Conservation (phyloP, 2,888 invertebrate genomes). For the Drosophila kuntzei region DNA sequence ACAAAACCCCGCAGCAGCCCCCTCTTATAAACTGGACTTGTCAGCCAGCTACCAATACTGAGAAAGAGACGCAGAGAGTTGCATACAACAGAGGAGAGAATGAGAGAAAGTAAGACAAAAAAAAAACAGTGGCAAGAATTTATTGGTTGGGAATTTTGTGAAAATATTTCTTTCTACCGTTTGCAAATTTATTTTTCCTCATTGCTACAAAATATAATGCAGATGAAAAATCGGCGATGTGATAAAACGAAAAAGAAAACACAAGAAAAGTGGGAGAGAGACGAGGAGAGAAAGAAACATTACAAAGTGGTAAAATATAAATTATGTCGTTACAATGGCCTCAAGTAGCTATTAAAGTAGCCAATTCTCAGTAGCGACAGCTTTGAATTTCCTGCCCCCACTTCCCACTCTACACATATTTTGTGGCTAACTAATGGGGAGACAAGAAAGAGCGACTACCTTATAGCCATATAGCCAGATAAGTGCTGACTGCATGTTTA, state of each 20-base stretch:
- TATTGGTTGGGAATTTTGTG: slow-evolving; percentile 69
- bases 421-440: slow-evolving; percentile 14
- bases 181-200: slow-evolving; percentile 77
- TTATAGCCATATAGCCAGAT: slow-evolving; percentile 39
- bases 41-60: slow-evolving; percentile 54
- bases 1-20: slow-evolving; percentile 24
- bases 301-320: slow-evolving; percentile 49
- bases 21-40: slow-evolving; percentile 58
- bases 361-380: slow-evolving; percentile 29
- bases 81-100: slow-evolving; percentile 1
- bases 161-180: slow-evolving; percentile 67
- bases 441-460: slow-evolving; percentile 35
- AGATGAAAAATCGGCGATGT: slow-evolving; percentile 69
- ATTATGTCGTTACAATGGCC: slow-evolving; percentile 48
- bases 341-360: slow-evolving; percentile 46
- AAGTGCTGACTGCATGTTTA: slow-evolving; percentile 72
- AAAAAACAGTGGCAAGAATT: slow-evolving; percentile 56
- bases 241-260: slow-evolving; percentile 39
- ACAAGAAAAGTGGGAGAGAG: slow-evolving; percentile 8
- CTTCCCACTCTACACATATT: neutral
- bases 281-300: slow-evolving; percentile 27
- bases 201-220: slow-evolving; percentile 60
- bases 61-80: slow-evolving; percentile 25
- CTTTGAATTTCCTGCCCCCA: too few species aligned
- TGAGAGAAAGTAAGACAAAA: slow-evolving; percentile 17